Percentiles rank a stretch among this genome's conserved stretches.
These are phyloP conservation scores for Kryptolebias marmoratus DNA, from an alignment of 2,113 vertebrate genomes.

Conservation along the genomic window DNA sequence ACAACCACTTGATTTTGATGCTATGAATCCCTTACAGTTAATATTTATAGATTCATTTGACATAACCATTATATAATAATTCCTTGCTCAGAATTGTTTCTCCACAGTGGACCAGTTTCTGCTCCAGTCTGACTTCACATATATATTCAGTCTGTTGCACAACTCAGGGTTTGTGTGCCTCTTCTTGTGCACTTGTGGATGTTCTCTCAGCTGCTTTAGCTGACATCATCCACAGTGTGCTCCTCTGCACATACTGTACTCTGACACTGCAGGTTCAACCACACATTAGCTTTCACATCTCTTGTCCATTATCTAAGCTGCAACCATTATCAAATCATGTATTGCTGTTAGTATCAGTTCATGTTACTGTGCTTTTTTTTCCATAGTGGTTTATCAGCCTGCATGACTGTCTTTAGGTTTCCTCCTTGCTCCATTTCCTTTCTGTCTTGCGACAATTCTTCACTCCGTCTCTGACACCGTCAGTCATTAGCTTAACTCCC, in stretches of 20 bases:
- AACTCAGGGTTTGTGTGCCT: constrained; percentile 10
- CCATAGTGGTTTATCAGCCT: constrained; percentile 1
- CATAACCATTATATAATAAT: too few species aligned
- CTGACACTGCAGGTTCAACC: constrained; percentile 1
- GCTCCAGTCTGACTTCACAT: not conserved
- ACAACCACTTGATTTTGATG: too few species aligned
- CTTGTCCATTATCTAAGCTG: not conserved
- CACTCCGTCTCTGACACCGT: constrained; percentile 32
- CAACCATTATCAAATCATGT: constrained; percentile 4
- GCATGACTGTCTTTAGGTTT: constrained; percentile 31
- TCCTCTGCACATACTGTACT: not conserved
- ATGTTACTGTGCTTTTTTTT: constrained; percentile 7
- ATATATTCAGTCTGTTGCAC: constrained; percentile 22
- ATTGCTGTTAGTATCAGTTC: not conserved
- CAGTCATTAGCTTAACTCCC: constrained; percentile 60
- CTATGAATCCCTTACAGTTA: too few species aligned
- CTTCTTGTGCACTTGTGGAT: too few species aligned
- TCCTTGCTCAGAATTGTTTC: too few species aligned
- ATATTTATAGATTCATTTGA: too few species aligned
- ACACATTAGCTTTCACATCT: not conserved
- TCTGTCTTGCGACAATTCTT: constrained; percentile 36
- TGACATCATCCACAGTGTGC: not conserved
- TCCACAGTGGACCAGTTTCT: too few species aligned
- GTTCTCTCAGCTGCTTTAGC: not conserved
- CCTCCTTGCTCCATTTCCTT: constrained; percentile 47